Evolutionary conservation across 2,888 invertebrate species (phyloP), one percentile per base, ranked within the genome.

Genomic region (Morpho deidamia): DNA sequence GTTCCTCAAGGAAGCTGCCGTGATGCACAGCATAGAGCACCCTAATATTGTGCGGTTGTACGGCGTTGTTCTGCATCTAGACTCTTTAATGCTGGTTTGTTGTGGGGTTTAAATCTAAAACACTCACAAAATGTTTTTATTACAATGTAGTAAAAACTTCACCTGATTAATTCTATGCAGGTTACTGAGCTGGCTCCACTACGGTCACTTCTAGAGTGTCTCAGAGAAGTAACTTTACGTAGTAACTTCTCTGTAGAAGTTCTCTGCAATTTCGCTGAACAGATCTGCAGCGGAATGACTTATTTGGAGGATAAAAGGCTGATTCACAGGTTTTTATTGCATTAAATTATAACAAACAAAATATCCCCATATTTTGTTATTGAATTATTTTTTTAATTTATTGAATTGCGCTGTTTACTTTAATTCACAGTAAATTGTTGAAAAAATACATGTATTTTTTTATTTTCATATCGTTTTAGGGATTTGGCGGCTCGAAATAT

Each of bases 401-500:
- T 23, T 23, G n/a, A n/a, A n/a, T n/a, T n/a, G n/a, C n/a, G n/a
- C n/a, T 23, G 23, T 23, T 14, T 14, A 1, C 14, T 14, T 14
- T 14, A 14, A 14, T 2, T 14, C 14, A 14, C 3, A 23, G 23
- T 23, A 23, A 23, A 23, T 23, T 3, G 5, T 23, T 23, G 23
- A 0, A n/a, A n/a, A n/a, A n/a, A 5, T 23, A 5, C 3, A 23
- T 23, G 23, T 23, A 23, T 23, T 23, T 23, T 14, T 23, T 23
- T 23, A 23, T 23, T 23, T 23, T 23, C 23, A 23, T 23, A 23
- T 23, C 0, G 57, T 91, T 91, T 45, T 83, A 94, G 99, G 68
- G 99, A 99, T 85, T 92, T 99, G 72, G 99, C 99, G 2, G 99
- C 99, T 34, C 92, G 99, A 66, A 99, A 99, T 88, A 98, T 99